A percentile compares a stretch with the other conserved stretches of the same genome.
Conservation (phyloP, 2,113 vertebrate species). For the Chaenocephalus aceratus region DNA sequence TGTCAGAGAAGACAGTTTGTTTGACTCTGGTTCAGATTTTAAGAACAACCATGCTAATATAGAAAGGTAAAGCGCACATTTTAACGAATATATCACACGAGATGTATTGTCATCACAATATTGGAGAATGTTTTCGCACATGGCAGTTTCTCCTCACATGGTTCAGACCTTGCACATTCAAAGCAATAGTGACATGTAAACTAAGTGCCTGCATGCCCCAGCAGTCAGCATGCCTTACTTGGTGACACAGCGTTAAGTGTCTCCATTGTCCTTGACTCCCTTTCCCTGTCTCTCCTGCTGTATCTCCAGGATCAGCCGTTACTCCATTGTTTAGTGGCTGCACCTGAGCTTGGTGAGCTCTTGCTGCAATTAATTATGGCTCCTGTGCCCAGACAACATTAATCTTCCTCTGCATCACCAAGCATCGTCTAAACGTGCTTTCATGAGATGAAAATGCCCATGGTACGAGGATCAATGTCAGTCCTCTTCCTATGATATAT, state of each 20-base stretch:
- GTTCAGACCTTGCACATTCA: background rate
- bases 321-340: constrained; percentile 67
- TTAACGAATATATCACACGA: too few species aligned
- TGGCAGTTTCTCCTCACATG: too few species aligned
- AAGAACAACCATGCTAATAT: constrained; percentile 1
- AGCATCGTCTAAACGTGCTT: constrained; percentile 57
- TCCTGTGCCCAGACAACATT: constrained; percentile 67
- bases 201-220: constrained; percentile 9
- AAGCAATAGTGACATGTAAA: constrained; percentile 1
- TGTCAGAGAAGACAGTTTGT: background rate
- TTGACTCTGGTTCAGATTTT: background rate
- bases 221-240: constrained; percentile 23
- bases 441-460: constrained; percentile 56
- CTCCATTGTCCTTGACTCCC: constrained; percentile 66
- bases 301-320: constrained; percentile 67
- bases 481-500: constrained; percentile 6
- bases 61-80: too few species aligned
- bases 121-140: too few species aligned
- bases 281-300: constrained; percentile 46
- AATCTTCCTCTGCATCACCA: constrained; percentile 71
- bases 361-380: constrained; percentile 75
- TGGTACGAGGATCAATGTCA: constrained; percentile 48
- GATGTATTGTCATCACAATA: too few species aligned
- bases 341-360: constrained; percentile 49
- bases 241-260: constrained; percentile 42